Evolutionary conservation across 2,797 vertebrate genomes (phyloP), one percentile per base, ranked within the genome.

Genomic region (Tenualosa thibaudeaui): DNA sequence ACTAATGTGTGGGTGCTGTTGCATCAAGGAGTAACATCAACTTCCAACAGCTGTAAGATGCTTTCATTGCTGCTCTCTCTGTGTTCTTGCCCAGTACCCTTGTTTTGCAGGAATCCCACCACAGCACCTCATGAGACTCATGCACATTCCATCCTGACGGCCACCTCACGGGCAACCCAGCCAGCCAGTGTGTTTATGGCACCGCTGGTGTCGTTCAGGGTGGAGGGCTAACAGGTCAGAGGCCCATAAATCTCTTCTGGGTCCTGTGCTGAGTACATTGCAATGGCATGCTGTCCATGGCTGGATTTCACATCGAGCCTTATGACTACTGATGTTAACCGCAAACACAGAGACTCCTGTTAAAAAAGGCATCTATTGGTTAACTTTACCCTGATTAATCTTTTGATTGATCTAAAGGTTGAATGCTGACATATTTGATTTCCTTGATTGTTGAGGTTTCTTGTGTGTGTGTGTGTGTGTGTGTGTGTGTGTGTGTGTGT

Each of bases 171-270:
- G 68, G 68, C 68, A 71, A 31, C 86, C 88, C 85, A 89, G 93
- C 91, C 88, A 92, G 91, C 90, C 92, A 88, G 91, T 92, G 89
- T 85, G 86, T 92, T 94, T 92, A 93, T 85, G 84, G 84, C 89
- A 84, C 88, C 90, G 84, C 24, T 88, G 90, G 89, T 90, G 90
- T 93, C 86, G 68, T 85, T 90, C 81, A 56, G 49, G 88, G 89
- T 91, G 86, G 87, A 88, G 87, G 90, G 88, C 87, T 89, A 90
- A 91, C 90, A 87, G 83, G 40, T 89, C 85, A 83, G 82, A 75
- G 87, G 86, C 87, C 89, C 90, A 90, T 93, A 90, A 92, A 92
- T 92, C 89, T 91, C 75, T 68, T 87, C 87, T 56, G 54, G 81
- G 65, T 43, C 82, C 84, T 83, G 85, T 75, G 46, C 68, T 81